Evolutionary conservation across 2,888 invertebrate genomes (phyloP), one percentile per base, ranked within the genome.

Genomic region (Drosophila macrospina): DNA sequence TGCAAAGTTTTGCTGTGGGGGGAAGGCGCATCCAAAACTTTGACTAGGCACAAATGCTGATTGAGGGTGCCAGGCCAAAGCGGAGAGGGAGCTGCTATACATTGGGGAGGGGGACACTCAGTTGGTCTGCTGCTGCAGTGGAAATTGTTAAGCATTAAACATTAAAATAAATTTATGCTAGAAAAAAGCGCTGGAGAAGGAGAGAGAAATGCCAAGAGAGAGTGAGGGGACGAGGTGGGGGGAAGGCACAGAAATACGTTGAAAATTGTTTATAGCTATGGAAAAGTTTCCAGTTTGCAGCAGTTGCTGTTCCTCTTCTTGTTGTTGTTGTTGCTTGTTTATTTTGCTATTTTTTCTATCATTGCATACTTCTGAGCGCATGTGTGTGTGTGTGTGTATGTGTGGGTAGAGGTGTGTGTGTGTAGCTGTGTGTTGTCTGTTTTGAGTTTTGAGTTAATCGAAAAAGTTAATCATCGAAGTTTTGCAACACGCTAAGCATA

Each of bases 391-490:
- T 54, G 32, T 60, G 42, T 56, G 32, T 55, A 39, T 37, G 20
- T 20, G 20, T 20, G 20, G n/a, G n/a, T 20, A 20, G 20, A 45
- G 51, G 50, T 47, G 52, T 34, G 45, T 44, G 10, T 57, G 37
- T 51, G 28, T 59, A 8, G 11, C 59, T 54, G 75, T 63, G 62
- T 51, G 61, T 63, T 76, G 79, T 76, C 80, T 78, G 80, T 74
- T 86, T 84, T 70, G 66, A 78, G 76, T 76, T 76, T 78, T 74
- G 80, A 88, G 83, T 84, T 84, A 85, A 88, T 85, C 85, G 85
- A 85, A 85, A 85, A 89, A 89, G 85, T 85, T 85, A 89, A 85
- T 85, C 85, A 85, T 87, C 88, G 88, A 84, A 84, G 86, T 88
- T 88, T 88, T 80, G 76, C 80, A 79, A 79, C 71, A 71, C 66